phyloP scores from a whole-genome alignment of 2,888 invertebrate species.

The Pammene fasciana region DNA sequence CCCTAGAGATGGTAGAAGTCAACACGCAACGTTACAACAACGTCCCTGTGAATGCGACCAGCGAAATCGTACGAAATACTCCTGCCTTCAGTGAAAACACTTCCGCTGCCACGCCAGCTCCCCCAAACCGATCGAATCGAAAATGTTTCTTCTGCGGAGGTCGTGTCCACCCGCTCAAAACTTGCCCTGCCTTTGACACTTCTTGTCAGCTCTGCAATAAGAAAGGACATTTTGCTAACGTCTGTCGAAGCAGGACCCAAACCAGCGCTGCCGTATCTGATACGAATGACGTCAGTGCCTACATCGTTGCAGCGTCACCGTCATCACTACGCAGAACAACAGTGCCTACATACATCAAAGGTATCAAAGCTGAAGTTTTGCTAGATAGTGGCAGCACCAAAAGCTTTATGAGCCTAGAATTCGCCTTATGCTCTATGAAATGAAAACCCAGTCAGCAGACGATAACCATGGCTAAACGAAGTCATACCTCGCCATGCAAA shows the following conservation, averaged over 20 bases:
- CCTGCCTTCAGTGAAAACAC: neutral
- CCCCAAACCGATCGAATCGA: neutral
- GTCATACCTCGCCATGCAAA: neutral
- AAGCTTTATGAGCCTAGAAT: neutral
- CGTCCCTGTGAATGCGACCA: neutral
- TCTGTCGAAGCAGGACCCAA: neutral
- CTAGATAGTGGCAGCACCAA: neutral
- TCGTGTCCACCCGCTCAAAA: neutral
- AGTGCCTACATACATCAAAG: neutral
- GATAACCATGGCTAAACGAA: neutral
- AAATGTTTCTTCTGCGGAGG: slow-evolving; percentile 13
- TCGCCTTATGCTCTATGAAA: neutral
- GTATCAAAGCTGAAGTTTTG: slow-evolving; percentile 4
- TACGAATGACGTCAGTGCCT: neutral
- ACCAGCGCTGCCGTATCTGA: neutral
- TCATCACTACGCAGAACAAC: neutral
- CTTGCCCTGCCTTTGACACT: neutral
- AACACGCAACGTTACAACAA: neutral
- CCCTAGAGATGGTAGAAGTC: neutral
- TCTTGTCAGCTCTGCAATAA: neutral
- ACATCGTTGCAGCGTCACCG: neutral
- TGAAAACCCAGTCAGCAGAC: neutral
- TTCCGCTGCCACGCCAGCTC: neutral
- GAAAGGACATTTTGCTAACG: slow-evolving; percentile 11
- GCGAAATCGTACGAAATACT: neutral